phyloP scores from a whole-genome alignment of 2,888 invertebrate species.

The Drosophila merina region DNA sequence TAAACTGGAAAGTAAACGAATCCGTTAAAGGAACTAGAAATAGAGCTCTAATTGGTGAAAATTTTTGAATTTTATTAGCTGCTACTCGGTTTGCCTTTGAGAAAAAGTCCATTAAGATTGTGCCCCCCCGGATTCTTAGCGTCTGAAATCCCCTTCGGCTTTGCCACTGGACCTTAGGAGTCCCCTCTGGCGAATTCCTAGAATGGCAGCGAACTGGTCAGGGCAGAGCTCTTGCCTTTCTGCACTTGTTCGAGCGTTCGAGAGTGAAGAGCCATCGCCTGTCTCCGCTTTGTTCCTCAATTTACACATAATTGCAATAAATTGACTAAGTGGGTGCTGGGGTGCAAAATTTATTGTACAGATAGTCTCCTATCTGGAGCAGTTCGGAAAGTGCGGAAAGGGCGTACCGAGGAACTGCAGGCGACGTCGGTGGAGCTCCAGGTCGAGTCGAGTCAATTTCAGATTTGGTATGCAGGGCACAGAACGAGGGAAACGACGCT shows the following conservation, averaged over 20 bases:
- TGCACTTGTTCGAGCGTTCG: constrained; percentile 28
- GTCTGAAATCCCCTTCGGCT: constrained; percentile 4
- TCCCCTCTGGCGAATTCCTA: not conserved
- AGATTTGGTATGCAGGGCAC: constrained; percentile 34
- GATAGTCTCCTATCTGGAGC: constrained; percentile 8
- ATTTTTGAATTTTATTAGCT: not conserved
- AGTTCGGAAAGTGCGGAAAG: not conserved
- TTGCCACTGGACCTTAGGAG: constrained; percentile 9
- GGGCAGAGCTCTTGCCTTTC: constrained; percentile 8
- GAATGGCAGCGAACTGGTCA: constrained; percentile 1
- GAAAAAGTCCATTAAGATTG: not conserved
- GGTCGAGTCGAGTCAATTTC: constrained; percentile 26
- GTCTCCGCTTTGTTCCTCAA: constrained; percentile 70
- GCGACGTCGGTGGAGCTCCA: constrained; percentile 3
- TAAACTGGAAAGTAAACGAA: not conserved
- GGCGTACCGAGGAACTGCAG: constrained; percentile 20
- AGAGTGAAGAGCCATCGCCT: constrained; percentile 44
- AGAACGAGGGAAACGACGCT: constrained; percentile 33
- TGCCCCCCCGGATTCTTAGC: not conserved
- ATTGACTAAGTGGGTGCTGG: constrained; percentile 57
- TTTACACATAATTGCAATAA: constrained; percentile 79
- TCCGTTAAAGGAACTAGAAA: not conserved
- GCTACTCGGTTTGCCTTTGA: not conserved
- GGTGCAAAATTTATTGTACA: constrained; percentile 29
- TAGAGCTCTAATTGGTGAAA: not conserved